phyloP scores from a whole-genome alignment of 2,797 vertebrate genomes.

The Intellagama lesueurii region DNA sequence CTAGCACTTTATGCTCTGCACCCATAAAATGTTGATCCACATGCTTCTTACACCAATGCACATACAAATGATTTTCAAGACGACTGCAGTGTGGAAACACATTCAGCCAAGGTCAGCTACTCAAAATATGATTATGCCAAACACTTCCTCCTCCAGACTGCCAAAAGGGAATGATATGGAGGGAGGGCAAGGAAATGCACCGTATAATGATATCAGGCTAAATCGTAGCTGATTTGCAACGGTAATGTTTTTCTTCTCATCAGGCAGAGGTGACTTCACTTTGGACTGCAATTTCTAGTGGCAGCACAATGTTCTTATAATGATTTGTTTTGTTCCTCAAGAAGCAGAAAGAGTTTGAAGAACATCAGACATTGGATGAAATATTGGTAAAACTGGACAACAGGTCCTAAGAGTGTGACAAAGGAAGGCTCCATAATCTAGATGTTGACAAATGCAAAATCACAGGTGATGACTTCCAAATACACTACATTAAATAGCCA shows the following conservation, averaged over 20 bases:
- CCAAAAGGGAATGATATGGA: too few species aligned
- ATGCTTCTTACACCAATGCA: neutral
- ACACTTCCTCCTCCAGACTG: neutral
- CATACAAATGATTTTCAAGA: conserved; percentile 2
- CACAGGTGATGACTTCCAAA: too few species aligned
- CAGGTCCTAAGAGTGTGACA: neutral
- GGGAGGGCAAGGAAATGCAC: neutral
- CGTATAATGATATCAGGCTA: neutral
- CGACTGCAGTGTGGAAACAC: neutral
- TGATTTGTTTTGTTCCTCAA: neutral
- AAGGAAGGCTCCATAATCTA: neutral
- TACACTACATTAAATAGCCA: neutral
- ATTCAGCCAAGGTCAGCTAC: neutral
- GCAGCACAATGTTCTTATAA: neutral
- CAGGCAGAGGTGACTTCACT: neutral
- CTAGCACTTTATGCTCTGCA: neutral
- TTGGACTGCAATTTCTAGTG: neutral
- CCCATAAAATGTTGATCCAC: neutral
- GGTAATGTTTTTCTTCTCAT: neutral
- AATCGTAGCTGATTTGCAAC: too few species aligned
- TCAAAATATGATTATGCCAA: neutral
- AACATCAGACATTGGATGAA: neutral
- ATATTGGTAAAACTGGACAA: too few species aligned
- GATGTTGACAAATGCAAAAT: neutral
- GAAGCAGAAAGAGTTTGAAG: neutral